Evolutionary conservation across 2,113 vertebrate genomes (phyloP), one percentile per base, ranked within the genome.

Genomic region (Zapus hudsonius): DNA sequence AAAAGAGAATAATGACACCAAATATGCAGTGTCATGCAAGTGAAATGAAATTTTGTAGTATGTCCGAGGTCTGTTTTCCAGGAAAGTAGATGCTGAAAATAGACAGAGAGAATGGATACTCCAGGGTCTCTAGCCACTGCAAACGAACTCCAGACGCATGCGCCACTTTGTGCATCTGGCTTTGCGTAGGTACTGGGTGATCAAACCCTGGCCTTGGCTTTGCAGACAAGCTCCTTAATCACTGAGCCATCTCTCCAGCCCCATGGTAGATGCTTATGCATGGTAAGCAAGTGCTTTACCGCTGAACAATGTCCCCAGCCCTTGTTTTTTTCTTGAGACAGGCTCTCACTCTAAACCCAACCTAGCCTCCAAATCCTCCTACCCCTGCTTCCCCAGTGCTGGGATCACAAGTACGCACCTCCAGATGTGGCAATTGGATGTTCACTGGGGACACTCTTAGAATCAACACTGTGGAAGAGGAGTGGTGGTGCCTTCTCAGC

Each of bases 11-110:
- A 90, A 42, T 61, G 78, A 12, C 16, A 31, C 16, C 57, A 69
- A 36, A 33, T 80, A 91, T 40, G 55, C 61, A 84, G 67, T 27
- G 44, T 59, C n/a, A 2, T 61, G 19, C 84, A 12, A 67, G 3
- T 83, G 74, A 87, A 74, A n/a, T 63, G 69, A 89, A 67, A 74
- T 89, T 88, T 36, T 67, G 3, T 84, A 81, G 59, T 42, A 20
- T 31, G 12, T 66, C 38, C 66, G n/a, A 66, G 57, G 17, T 59
- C 91, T 22, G 52, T n/a, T 90, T 91, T 40, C 25, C 84, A 81
- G 40, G 40, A 42, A 90, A 52, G 19, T 38, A 83, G 67, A 82
- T 33, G 64, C 25, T 67, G n/a, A 22, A 91, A 64, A 22, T 66
- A 25, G 44, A 81, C n/a, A n/a, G n/a, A n/a, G n/a, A 9, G 91